phyloP scores from a whole-genome alignment of 2,888 invertebrate species.

The Abscondita cerata region DNA sequence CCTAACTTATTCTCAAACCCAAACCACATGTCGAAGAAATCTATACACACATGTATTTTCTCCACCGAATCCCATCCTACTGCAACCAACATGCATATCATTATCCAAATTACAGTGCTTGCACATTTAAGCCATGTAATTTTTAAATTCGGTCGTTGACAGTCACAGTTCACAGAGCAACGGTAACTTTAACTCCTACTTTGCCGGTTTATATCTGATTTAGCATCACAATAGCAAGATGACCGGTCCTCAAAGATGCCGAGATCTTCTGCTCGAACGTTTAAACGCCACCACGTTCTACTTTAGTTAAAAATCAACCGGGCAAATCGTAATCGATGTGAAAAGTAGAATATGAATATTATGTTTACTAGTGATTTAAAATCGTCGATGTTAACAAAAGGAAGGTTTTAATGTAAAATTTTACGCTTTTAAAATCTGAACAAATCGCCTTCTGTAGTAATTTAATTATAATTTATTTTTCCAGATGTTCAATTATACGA shows the following conservation, averaged over 20 bases:
- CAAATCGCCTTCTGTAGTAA: not conserved
- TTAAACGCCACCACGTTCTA: constrained; percentile 41
- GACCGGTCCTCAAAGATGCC: constrained; percentile 46
- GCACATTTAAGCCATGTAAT: constrained; percentile 47
- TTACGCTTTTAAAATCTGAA: not conserved
- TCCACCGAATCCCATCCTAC: constrained; percentile 46
- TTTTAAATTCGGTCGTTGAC: constrained; percentile 52
- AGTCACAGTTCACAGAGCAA: constrained; percentile 50
- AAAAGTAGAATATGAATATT: constrained; percentile 53
- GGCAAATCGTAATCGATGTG: constrained; percentile 52
- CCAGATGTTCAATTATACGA: constrained; percentile 6
- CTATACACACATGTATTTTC: constrained; percentile 43
- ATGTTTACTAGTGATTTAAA: constrained; percentile 41
- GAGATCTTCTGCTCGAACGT: constrained; percentile 42
- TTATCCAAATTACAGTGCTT: constrained; percentile 49
- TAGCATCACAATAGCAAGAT: constrained; percentile 45
- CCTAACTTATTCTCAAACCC: constrained; percentile 37
- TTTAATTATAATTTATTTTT: not conserved
- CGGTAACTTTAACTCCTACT: constrained; percentile 40
- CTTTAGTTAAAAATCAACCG: constrained; percentile 46
- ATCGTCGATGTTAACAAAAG: constrained; percentile 12
- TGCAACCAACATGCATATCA: constrained; percentile 51
- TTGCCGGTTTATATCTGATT: constrained; percentile 42
- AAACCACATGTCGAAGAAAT: constrained; percentile 46
- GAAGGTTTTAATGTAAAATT: not conserved